Base-by-base conservation (phyloP, 2,888 invertebrate species). In the Agonum fuliginosum region DNA sequence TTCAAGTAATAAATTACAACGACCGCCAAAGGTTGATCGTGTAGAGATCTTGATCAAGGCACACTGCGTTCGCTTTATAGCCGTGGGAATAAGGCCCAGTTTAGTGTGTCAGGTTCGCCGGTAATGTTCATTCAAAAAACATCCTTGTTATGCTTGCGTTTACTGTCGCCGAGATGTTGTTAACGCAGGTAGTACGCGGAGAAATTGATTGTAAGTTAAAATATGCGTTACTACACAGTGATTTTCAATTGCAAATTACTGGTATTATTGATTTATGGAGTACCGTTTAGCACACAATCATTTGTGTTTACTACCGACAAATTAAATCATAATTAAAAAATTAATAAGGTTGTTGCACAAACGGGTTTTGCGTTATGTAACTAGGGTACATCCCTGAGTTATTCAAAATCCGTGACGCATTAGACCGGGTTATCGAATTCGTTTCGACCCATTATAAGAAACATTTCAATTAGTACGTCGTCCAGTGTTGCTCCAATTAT, bases 201-300 rank as follows among this genome's bases (percentile, higher is more conserved):
- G 62, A 27, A 62, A 62, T 62, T 62, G 62, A 62, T 62, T 62
- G 62, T 62, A 14, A n/a, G n/a, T n/a, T n/a, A 62, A 62, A 27
- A 30, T 24, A 30, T 14, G 70, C 34, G 37, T 72, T 27, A 51
- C 48, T 37, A 37, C 48, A 54, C 46, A 14, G 30, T 75, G 67
- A 75, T 75, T 75, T 75, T 67, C 75, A 75, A 67, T 67, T 67
- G 75, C 75, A 75, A 75, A 75, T 75, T 48, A 75, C 75, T 67
- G 67, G 48, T 67, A 75, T 67, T 75, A 67, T 67, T 75, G 75
- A 75, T 75, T 75, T 65, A 75, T 75, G 46, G 37, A 37, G 67
- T 67, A 65, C 48, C 14, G 17, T 46, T 14, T 74, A n/a, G n/a
- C n/a, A n/a, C n/a, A n/a, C n/a, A n/a, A n/a, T n/a, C n/a, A 43